Conservation (phyloP, 1,140 invertebrate species). For the Trichogramma pretiosum region DNA sequence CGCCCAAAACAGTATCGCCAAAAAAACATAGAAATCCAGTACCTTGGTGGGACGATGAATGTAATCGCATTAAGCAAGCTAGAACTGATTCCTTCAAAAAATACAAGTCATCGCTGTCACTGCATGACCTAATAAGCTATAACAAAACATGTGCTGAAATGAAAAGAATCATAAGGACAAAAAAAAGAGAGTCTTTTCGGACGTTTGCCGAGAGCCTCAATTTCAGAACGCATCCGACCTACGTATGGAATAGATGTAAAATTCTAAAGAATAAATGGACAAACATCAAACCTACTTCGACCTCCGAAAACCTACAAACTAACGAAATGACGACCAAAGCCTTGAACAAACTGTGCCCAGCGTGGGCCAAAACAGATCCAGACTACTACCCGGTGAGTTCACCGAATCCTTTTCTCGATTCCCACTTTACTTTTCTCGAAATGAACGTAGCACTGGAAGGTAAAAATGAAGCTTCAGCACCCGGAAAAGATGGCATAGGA, state of each 20-base stretch:
- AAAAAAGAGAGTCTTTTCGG: background rate
- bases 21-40: background rate
- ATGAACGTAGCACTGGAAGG: background rate
- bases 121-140: background rate
- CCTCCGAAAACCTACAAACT: background rate
- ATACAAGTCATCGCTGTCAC: background rate
- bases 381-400: background rate
- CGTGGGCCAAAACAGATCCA: background rate
- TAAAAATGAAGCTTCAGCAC: background rate
- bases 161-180: background rate
- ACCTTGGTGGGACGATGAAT: too few species aligned
- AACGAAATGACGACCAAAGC: background rate
- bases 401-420: background rate
- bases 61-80: too few species aligned
- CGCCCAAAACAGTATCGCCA: background rate
- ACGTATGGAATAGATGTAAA: background rate
- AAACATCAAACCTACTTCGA: background rate
- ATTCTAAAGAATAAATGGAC: constrained; percentile 4
- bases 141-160: background rate
- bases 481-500: background rate
- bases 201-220: constrained; percentile 6
- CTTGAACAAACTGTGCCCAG: background rate
- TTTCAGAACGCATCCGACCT: background rate
- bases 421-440: background rate
- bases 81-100: too few species aligned